These are phyloP conservation scores for Drosophila pectinifera DNA, from an alignment of 1,140 invertebrate genomes.

Conservation along the genomic window DNA sequence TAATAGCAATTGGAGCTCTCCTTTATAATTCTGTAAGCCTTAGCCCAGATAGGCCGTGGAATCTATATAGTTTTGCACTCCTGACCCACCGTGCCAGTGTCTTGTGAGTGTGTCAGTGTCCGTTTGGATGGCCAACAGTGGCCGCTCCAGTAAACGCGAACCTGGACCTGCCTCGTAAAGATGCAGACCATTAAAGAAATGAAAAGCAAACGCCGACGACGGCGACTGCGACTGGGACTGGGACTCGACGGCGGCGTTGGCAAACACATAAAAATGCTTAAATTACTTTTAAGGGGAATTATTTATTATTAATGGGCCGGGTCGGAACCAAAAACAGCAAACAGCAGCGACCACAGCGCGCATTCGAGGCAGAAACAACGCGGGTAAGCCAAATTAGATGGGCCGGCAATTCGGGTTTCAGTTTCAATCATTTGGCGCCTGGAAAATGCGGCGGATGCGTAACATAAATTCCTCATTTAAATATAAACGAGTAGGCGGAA, in stretches of 20 bases:
- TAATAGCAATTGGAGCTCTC: neutral
- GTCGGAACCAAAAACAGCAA: slow-evolving; percentile 3
- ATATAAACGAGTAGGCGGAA: slow-evolving; percentile 9
- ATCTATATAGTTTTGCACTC: neutral
- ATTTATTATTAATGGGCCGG: slow-evolving; percentile 79
- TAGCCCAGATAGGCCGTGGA: too few relatives aligned
- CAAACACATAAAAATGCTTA: slow-evolving; percentile 80
- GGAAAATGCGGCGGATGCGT: slow-evolving; percentile 40
- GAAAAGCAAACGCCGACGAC: slow-evolving; percentile 69
- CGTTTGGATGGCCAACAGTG: slow-evolving; percentile 59
- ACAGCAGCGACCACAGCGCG: slow-evolving; percentile 18
- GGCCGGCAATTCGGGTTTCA: slow-evolving; percentile 31
- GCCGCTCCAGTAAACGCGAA: slow-evolving; percentile 68
- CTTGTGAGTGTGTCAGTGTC: slow-evolving; percentile 12
- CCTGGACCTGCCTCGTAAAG: slow-evolving; percentile 72
- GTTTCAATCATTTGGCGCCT: slow-evolving; percentile 36
- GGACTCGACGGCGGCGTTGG: slow-evolving; percentile 31
- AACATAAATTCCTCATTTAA: slow-evolving; percentile 45
- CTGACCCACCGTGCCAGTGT: slow-evolving; percentile 7
- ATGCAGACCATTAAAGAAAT: slow-evolving; percentile 81
- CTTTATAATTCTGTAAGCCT: too few relatives aligned
- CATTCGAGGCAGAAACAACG: neutral
- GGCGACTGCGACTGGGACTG: slow-evolving; percentile 5
- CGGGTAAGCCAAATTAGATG: slow-evolving; percentile 49
- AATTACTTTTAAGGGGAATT: slow-evolving; percentile 82